These are phyloP conservation scores for Mus spretus DNA, from an alignment of 2,797 vertebrate genomes.

Conservation along the genomic window DNA sequence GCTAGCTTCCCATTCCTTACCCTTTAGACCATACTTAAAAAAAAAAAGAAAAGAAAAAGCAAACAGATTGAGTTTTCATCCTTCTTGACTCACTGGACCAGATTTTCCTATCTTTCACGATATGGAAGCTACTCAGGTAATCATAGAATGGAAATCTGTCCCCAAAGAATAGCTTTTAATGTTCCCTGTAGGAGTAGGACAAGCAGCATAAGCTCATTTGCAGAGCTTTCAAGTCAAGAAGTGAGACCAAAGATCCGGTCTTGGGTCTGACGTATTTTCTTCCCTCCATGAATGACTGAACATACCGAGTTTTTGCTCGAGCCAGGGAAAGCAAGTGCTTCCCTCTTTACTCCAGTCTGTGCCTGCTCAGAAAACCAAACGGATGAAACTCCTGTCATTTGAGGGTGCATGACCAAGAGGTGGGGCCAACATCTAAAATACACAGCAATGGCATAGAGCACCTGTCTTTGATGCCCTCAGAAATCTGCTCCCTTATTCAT, in stretches of 20 bases:
- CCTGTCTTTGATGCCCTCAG: not conserved
- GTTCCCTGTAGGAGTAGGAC: not conserved
- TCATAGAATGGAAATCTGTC: conserved; percentile 72
- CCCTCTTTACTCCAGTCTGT: not conserved
- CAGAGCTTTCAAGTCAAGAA: conserved; percentile 12
- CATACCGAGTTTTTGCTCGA: not conserved
- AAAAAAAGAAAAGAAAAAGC: not conserved
- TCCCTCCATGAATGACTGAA: not conserved
- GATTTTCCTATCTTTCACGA: conserved; percentile 62
- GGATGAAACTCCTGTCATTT: not conserved
- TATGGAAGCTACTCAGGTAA: conserved; percentile 68
- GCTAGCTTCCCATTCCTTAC: conserved; percentile 22
- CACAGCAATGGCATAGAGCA: not conserved
- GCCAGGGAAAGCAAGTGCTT: not conserved
- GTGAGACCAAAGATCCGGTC: not conserved
- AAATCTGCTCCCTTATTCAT: not conserved
- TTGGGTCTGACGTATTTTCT: not conserved
- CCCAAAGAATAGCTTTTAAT: conserved; percentile 57
- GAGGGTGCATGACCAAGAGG: not conserved
- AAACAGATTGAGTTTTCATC: conserved; percentile 65
- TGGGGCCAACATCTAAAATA: not conserved
- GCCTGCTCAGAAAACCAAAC: not conserved
- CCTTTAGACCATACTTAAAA: not conserved
- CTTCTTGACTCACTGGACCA: conserved; percentile 70
- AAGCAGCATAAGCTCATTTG: conserved; percentile 8